phyloP scores from a whole-genome alignment of 2,888 invertebrate genomes.

The Sinopyrophorus schimmeli region DNA sequence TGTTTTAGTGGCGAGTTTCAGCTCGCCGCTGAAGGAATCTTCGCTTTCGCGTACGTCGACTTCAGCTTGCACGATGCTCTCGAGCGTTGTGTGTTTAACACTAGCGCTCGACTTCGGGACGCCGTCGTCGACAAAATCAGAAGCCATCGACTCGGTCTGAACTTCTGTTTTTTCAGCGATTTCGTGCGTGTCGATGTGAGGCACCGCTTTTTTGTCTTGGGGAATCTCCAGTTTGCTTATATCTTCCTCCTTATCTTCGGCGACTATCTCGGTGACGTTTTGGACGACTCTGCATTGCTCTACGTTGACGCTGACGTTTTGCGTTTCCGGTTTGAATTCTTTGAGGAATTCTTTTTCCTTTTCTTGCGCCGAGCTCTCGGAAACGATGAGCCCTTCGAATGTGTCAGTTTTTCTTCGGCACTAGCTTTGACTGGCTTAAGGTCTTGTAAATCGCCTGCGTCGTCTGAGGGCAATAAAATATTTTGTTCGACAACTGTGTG shows the following conservation, averaged over 20 bases:
- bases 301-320: constrained; percentile 55
- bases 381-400: constrained; percentile 56
- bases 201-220: constrained; percentile 48
- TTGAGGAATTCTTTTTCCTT: constrained; percentile 57
- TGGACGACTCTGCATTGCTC: constrained; percentile 58
- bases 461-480: constrained; percentile 43
- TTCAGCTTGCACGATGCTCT: constrained; percentile 47
- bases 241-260: constrained; percentile 49
- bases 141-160: constrained; percentile 10
- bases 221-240: constrained; percentile 41
- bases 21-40: constrained; percentile 31
- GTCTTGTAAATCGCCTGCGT: constrained; percentile 38
- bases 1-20: constrained; percentile 41
- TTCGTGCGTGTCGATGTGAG: constrained; percentile 50
- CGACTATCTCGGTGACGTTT: constrained; percentile 48
- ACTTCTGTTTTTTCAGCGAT: constrained; percentile 49
- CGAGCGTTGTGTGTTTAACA: constrained; percentile 40
- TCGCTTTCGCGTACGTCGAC: constrained; percentile 51
- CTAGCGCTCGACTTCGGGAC: constrained; percentile 44
- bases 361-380: constrained; percentile 57
- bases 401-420: constrained; percentile 53
- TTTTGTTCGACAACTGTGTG: constrained; percentile 54
- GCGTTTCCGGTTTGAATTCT: constrained; percentile 56
- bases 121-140: constrained; percentile 36
- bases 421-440: constrained; percentile 42